Base-by-base conservation (phyloP, 2,888 invertebrate species). In the Mesoligia furuncula region DNA sequence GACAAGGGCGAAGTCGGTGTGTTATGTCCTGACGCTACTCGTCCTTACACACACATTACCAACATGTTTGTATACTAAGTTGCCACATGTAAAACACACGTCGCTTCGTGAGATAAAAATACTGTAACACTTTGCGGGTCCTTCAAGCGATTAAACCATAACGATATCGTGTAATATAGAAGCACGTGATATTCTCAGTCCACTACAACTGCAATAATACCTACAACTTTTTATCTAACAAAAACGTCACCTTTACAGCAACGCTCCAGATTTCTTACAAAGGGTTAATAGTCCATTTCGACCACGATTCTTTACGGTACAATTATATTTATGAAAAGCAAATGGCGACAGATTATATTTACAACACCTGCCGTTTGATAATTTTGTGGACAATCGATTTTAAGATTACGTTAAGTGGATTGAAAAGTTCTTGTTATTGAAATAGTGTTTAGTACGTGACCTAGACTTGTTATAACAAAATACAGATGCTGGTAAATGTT, bases 381-480 rank as follows among this genome's bases (percentile, higher is more conserved):
- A 77, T 80, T 76, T 76, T 83, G 84, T 71, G 67, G 57, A 87
- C 57, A 88, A 89, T 84, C 48, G 79, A 84, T 74, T 87, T 71
- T n/a, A 68, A 17, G 54, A 79, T 84, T 81, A 80, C 79, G 61
- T 61, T 79, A 83, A 77, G 62, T 82, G 51, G 27, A 59, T 73
- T 80, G 54, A 68, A 65, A 72, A 76, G 17, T 75, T 27, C 6
- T 48, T 54, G 51, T 80, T 79, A 66, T 20, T 54, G 65, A 70
- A 80, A 79, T 45, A 84, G 51, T 57, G 20, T 80, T 72, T 31
- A 69, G 57, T 65, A 62, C 66, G 71, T 80, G 62, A 68, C 62
- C 39, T 59, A 65, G 59, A 3, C 13, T 36, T 17, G 5, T n/a
- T 39, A n/a, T n/a, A 1, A 20, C 27, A 62, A 67, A 54, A 57